phyloP scores from a whole-genome alignment of 2,113 vertebrate species.

The Butastur rufipennis region DNA sequence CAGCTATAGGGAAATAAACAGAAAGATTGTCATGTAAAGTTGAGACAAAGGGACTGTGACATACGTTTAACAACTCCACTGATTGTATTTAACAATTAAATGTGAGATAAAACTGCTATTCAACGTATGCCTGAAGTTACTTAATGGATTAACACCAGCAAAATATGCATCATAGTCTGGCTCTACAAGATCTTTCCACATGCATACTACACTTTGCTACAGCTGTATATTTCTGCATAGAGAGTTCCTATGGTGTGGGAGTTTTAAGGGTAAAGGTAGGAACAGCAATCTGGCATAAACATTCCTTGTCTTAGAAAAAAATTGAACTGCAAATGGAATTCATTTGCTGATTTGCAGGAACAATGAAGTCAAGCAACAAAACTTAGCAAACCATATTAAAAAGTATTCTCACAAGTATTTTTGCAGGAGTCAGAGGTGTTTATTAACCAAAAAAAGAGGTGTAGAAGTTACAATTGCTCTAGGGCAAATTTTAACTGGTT shows the following conservation, averaged over 20 bases:
- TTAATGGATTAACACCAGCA: background rate
- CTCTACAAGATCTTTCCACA: background rate
- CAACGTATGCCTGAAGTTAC: background rate
- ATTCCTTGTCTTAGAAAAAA: background rate
- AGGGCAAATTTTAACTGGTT: conserved; percentile 36
- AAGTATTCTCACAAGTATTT: conserved; percentile 45
- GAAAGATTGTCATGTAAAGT: background rate
- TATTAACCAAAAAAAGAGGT: conserved; percentile 15
- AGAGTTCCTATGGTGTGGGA: background rate
- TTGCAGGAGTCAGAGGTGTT: conserved; percentile 48
- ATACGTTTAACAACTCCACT: background rate
- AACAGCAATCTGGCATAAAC: background rate
- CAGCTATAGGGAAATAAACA: background rate
- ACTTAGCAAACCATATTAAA: conserved; percentile 31
- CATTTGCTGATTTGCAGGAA: conserved; percentile 44
- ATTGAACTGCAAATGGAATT: conserved; percentile 3
- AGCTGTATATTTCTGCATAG: background rate
- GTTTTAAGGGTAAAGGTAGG: background rate
- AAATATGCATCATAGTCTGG: background rate
- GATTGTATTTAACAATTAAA: background rate
- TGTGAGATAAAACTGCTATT: background rate
- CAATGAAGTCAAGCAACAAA: conserved; percentile 47
- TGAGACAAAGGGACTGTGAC: background rate
- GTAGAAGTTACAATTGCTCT: conserved; percentile 9
- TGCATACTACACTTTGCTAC: background rate